Evolutionary conservation across 2,113 vertebrate species (phyloP), one percentile per base, ranked within the genome.

Genomic region (Apteryx owenii): DNA sequence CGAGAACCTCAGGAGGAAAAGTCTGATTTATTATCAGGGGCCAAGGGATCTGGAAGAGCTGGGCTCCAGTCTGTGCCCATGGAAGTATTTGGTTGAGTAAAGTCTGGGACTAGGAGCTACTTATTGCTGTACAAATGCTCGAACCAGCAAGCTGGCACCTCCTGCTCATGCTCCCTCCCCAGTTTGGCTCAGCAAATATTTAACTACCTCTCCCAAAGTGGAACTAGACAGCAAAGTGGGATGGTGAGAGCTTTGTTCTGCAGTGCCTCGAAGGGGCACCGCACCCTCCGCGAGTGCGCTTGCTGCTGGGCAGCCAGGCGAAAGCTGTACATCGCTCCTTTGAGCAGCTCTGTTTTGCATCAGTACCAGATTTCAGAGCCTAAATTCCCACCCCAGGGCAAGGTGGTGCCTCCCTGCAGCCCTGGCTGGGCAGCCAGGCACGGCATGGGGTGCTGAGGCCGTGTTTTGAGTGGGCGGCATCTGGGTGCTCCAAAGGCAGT

Each of bases 281-380:
- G 0, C n/a, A 10, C 23, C 9, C 23, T 21, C 61, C 36, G 1
- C 1, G 3, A 58, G 78, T 58, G 46, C 50, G 65, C 40, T 53
- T 9, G 21, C 33, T 8, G 17, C 1, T 0, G 14, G 11, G 18
- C 20, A 7, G 40, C 28, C 1, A 1, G 14, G 10, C 26, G 42
- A 51, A 10, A 61, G 9, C 64, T 19, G 13, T 2, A 1, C 38
- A 22, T 33, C 48, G 42, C 53, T 65, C 38, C 44, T 54, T 22
- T 3, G 3, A 65, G 61, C 54, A 65, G 10, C 62, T 36, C 26
- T 0, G 0, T 46, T 66, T 26, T 6, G 11, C 11, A 4, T 0
- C 1, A 20, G 14, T 29, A 2, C 16, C 48, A 58, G 13, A 12
- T 79, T 40, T 58, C 76, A 48, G 50, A 62, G 28, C n/a, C 56